Evolutionary conservation across 2,888 invertebrate genomes (phyloP), one percentile per base, ranked within the genome.

Genomic region (Hymenopus coronatus): DNA sequence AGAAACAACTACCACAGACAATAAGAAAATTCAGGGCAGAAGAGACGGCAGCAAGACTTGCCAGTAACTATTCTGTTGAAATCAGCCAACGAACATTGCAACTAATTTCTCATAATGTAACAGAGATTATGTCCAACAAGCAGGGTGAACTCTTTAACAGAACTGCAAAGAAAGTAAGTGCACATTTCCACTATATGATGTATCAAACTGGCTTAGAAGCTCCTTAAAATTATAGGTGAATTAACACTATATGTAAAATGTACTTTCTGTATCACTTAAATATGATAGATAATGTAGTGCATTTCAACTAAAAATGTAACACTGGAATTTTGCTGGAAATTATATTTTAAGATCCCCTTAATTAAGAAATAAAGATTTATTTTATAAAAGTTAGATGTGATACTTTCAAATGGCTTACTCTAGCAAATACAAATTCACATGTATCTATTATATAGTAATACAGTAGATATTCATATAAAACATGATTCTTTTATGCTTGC

Each of bases 121-220:
- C 97, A 88, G 98, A 98, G 92, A 98, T 97, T 3, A 97, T 98
- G 89, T 95, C 95, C 90, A 97, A 97, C 92, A 98, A 98, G 94
- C 98, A 98, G 91, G 95, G 97, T 28, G 97, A 97, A 92, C 94
- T 98, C 85, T 94, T 98, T 89, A 97, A 97, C 93, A 95, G 96
- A 90, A 97, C 98, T 91, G 97, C 97, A 0, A 95, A 95, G 91
- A 98, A 97, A 95, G 97, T 97, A 92, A 91, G 91, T 84, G 15
- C 7, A 15, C 28, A 28, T 83, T 83, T 28, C 2, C 20, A 28
- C 1, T 9, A 27, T 83, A 27, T 83, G 20, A 15, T 20, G 6
- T 28, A 3, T 83, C 8, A 28, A 12, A 30, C 12, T 70, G 54
- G 12, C 12, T 40, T 12, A 40, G 12, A 40, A 40, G 40, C 12